Evolutionary conservation across 2,797 vertebrate species (phyloP).

Genomic region (Chlorospingus semifuscus): DNA sequence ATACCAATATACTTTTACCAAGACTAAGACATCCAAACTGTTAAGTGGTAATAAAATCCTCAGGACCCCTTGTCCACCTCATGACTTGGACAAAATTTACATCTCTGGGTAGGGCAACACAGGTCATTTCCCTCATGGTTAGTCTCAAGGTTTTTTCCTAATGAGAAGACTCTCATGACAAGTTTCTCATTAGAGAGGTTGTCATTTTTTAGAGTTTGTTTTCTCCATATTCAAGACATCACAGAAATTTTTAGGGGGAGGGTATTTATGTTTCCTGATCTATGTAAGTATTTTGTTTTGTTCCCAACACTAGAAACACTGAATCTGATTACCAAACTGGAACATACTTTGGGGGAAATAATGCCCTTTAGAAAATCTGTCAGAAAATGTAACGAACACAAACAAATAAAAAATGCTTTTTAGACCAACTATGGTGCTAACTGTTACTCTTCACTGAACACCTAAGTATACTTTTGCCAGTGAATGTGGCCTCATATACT

Average conservation of each 20-base stretch:
- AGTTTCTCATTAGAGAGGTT: not conserved
- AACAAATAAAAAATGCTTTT: conserved; percentile 69
- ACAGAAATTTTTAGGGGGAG: not conserved
- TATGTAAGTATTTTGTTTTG: conserved; percentile 47
- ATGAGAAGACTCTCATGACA: not conserved
- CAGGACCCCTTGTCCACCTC: not conserved
- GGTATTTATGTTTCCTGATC: conserved; percentile 50
- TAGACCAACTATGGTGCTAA: conserved; percentile 69
- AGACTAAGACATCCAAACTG: not conserved
- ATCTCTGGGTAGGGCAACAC: not conserved
- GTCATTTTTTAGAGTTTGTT: not conserved
- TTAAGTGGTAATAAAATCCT: not conserved
- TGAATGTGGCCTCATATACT: not conserved
- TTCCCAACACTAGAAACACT: conserved; percentile 54
- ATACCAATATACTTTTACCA: not conserved
- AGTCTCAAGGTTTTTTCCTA: not conserved
- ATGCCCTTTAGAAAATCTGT: conserved; percentile 76
- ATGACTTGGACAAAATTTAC: not conserved
- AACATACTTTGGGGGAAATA: conserved; percentile 69
- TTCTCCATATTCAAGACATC: not conserved
- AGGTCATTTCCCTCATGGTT: not conserved
- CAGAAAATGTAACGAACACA: conserved; percentile 68
- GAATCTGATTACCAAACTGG: conserved; percentile 69
- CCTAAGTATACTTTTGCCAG: conserved; percentile 9
- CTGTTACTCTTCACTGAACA: conserved; percentile 48